Conservation (phyloP, 2,888 invertebrate genomes). For the Prosopocoilus inquinatus region DNA sequence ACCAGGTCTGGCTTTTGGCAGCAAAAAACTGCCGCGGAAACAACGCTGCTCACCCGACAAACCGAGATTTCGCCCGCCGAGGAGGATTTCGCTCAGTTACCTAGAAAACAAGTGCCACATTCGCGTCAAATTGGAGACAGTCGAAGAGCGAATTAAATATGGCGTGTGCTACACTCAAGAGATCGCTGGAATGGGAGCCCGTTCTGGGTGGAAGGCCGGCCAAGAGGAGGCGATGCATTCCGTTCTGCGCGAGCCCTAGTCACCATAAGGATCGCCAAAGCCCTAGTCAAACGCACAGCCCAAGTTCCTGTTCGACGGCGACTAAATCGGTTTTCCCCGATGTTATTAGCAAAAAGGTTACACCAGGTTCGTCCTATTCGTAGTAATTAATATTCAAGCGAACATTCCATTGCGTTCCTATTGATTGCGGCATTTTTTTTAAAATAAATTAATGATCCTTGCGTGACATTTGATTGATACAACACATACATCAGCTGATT, state of each 20-base stretch:
- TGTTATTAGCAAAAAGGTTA: constrained; percentile 77
- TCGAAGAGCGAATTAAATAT: constrained; percentile 60
- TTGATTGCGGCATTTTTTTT: not conserved
- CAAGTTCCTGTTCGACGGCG: constrained; percentile 42
- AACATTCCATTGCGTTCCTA: not conserved
- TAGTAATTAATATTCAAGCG: not conserved
- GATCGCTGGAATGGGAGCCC: constrained; percentile 93
- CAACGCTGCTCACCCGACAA: constrained; percentile 5
- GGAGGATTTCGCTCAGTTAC: constrained; percentile 22
- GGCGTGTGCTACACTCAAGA: constrained; percentile 98
- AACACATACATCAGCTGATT: constrained; percentile 38
- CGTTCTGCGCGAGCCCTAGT: constrained; percentile 70
- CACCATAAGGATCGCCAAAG: constrained; percentile 38
- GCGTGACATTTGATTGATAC: constrained; percentile 37
- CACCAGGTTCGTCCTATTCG: constrained; percentile 73
- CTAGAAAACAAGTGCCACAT: constrained; percentile 43
- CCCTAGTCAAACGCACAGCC: constrained; percentile 30
- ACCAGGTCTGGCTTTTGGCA: constrained; percentile 10
- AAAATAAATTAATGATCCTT: not conserved
- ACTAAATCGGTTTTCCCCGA: constrained; percentile 77
- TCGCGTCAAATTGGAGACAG: constrained; percentile 29
- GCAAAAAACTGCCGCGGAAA: constrained; percentile 4
- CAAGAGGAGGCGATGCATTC: constrained; percentile 88
- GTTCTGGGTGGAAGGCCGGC: constrained; percentile 81
- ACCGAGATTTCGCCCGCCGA: constrained; percentile 2